Conservation (phyloP, 2,113 vertebrate genomes). For the Microtus pennsylvanicus region DNA sequence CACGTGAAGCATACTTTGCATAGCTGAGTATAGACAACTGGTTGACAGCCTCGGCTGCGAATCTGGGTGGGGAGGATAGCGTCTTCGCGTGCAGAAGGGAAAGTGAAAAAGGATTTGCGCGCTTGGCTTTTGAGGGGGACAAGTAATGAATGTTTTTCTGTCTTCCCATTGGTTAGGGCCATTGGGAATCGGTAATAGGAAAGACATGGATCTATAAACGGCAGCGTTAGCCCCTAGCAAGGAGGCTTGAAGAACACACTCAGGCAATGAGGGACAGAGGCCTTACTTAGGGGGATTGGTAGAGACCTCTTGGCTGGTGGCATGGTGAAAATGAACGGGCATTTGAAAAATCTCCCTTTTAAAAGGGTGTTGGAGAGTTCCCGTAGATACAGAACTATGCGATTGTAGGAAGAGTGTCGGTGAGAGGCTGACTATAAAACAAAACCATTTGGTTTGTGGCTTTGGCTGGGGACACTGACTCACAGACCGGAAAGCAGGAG, state of each 20-base stretch:
- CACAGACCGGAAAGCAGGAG: background rate
- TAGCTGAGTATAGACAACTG: background rate
- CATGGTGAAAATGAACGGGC: background rate
- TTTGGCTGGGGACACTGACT: background rate
- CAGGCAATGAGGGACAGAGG: background rate
- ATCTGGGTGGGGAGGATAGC: background rate
- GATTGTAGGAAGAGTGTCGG: background rate
- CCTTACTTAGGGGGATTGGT: background rate
- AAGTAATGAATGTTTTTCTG: background rate
- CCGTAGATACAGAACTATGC: conserved; percentile 1
- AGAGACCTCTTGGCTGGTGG: background rate
- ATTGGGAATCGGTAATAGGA: background rate
- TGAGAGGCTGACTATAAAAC: background rate
- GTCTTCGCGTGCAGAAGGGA: background rate
- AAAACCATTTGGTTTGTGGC: background rate
- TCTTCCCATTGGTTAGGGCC: background rate
- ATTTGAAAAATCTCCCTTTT: background rate
- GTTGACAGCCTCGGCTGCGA: background rate
- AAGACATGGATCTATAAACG: conserved; percentile 13
- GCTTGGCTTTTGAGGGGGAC: background rate
- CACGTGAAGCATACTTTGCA: background rate
- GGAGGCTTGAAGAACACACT: conserved; percentile 11
- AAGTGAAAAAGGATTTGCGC: background rate
- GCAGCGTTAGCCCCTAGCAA: background rate
- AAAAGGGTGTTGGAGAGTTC: background rate